phyloP scores from a whole-genome alignment of 2,888 invertebrate genomes.

The Noctuana brunneofusca region DNA sequence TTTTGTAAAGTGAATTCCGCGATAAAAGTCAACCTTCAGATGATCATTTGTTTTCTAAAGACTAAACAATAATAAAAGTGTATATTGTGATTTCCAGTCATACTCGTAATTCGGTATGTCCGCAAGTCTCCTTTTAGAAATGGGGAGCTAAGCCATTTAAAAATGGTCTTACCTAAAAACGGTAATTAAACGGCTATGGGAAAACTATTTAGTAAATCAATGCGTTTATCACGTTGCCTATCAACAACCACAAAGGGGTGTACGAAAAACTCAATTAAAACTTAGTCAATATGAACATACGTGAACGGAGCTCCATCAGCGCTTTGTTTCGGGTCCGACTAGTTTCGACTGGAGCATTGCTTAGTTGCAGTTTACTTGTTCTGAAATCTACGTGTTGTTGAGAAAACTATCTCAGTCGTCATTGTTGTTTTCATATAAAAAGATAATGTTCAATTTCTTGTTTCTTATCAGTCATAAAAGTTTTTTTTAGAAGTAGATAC shows the following conservation, averaged over 20 bases:
- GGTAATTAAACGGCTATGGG: background rate
- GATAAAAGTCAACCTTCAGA: too few species aligned
- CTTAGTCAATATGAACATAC: slow-evolving; percentile 24
- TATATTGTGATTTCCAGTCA: too few species aligned
- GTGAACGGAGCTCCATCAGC: slow-evolving; percentile 18
- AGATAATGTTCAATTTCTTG: background rate
- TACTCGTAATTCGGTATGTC: too few species aligned
- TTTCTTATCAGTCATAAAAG: too few species aligned
- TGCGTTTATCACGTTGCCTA: slow-evolving; percentile 13
- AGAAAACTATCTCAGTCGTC: background rate
- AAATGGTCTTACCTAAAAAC: background rate
- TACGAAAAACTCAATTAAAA: slow-evolving; percentile 34
- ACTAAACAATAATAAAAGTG: too few species aligned
- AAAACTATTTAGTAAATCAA: slow-evolving; percentile 4
- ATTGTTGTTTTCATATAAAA: background rate
- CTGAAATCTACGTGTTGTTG: background rate
- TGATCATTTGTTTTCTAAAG: too few species aligned
- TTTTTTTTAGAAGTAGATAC: too few species aligned
- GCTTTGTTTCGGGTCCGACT: slow-evolving; percentile 15
- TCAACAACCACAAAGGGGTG: slow-evolving; percentile 12
- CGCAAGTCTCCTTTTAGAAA: background rate
- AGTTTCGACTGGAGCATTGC: slow-evolving; percentile 7
- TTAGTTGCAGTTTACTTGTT: slow-evolving; percentile 10
- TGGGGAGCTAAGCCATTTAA: background rate
- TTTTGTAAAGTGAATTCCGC: background rate